Evolutionary conservation across 1,140 invertebrate species (phyloP).

Genomic region (Trachymyrmex septentrionalis): DNA sequence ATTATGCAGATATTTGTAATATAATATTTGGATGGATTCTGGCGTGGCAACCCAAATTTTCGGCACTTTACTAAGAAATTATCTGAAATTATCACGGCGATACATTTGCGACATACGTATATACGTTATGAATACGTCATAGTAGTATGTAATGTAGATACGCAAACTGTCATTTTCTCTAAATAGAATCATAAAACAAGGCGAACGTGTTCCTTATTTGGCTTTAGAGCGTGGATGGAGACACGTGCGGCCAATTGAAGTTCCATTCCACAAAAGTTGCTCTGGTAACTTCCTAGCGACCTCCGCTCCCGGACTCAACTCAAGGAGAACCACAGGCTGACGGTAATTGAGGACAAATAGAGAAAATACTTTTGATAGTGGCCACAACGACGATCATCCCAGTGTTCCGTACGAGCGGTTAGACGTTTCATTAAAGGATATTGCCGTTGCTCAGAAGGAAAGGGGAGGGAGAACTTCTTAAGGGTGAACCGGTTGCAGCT

Average conservation of each 20-base stretch:
- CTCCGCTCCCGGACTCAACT: constrained; percentile 37
- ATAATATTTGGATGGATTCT: too few species aligned
- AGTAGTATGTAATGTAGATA: constrained; percentile 11
- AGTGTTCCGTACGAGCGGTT: constrained; percentile 45
- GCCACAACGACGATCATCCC: constrained; percentile 50
- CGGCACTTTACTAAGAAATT: too few species aligned
- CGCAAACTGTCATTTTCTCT: constrained; percentile 45
- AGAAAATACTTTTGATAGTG: constrained; percentile 72
- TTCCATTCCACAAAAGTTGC: constrained; percentile 74
- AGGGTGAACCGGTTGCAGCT: constrained; percentile 34
- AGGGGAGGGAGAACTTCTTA: constrained; percentile 40
- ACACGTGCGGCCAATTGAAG: constrained; percentile 61
- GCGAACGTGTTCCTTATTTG: constrained; percentile 54
- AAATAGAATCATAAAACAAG: constrained; percentile 41
- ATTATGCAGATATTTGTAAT: too few species aligned
- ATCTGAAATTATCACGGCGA: neutral
- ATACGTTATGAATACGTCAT: constrained; percentile 26
- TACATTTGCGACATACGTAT: neutral
- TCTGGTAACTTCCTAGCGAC: constrained; percentile 55
- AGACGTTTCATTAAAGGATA: constrained; percentile 79
- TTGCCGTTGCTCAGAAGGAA: constrained; percentile 59
- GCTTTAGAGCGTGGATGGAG: constrained; percentile 50
- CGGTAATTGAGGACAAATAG: constrained; percentile 79
- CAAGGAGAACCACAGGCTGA: constrained; percentile 57
- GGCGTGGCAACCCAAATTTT: too few species aligned